Evolutionary conservation across 2,888 invertebrate genomes (phyloP), one percentile per base, ranked within the genome.

Genomic region (Balanococcus diminutus): DNA sequence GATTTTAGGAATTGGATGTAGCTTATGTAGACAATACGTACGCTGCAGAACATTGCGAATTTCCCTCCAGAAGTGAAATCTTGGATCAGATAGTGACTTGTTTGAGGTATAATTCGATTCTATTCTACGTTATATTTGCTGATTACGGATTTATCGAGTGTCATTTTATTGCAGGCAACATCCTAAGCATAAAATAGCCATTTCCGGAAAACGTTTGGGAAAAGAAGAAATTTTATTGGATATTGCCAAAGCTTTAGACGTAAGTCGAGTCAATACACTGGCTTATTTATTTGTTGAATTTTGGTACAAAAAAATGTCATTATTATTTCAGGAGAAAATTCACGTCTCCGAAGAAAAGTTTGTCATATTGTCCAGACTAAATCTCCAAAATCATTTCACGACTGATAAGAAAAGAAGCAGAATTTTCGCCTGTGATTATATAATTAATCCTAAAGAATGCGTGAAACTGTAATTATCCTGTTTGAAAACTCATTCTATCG

Each of bases 21-120:
- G 81, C 87, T 4, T 87, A 87, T 61, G 28, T 87, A 6, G 87
- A 87, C 79, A 87, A 87, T 56, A 86, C 87, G 0, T 87, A 87
- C 67, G 87, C 87, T 8, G 87, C 87, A 2, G 86, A 87, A 61
- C 72, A 87, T 81, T 87, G 87, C 79, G 46, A 86, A 31, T 87
- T 87, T 86, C 87, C 87, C 3, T 32, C 86, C 1, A 42, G 86
- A 67, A 79, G 82, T 28, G 81, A 87, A 75, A 85, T 83, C 16
- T 1, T 87, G 16, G 28, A 84, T 67, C 42, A 87, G 9, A 81
- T 87, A 4, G 61, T 87, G 14, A 67, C 67, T 8, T 36, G 87
- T 39, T 67, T 87, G n/a, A 87, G 85, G 87, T 87, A 82, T 3
- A 75, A 67, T 67, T 46, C n/a, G 9, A 19, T 42, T 25, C 14